Percentiles rank a stretch among this genome's conserved stretches.
Conservation (phyloP, 2,113 vertebrate genomes). For the Ageneiosus marmoratus region DNA sequence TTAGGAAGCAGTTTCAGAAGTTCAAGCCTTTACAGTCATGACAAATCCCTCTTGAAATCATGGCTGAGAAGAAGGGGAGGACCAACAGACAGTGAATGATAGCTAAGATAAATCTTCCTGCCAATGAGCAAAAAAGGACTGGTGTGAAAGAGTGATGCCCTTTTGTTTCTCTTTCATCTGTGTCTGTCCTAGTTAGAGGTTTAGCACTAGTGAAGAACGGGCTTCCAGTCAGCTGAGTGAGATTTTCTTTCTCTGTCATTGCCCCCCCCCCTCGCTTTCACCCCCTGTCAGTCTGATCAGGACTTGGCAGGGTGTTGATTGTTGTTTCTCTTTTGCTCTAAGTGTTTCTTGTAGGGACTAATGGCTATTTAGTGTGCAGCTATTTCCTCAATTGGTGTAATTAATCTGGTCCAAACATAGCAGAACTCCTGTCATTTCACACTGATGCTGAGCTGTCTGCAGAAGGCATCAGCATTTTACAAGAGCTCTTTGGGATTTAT, state of each 20-base stretch:
- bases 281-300: slow-evolving; percentile 27
- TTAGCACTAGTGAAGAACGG: slow-evolving; percentile 18
- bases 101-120: slow-evolving; percentile 50
- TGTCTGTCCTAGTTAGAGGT: slow-evolving; percentile 34
- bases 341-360: slow-evolving; percentile 53
- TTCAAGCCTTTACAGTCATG: slow-evolving; percentile 46
- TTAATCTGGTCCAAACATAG: slow-evolving; percentile 58
- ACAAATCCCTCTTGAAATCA: slow-evolving; percentile 48
- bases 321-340: slow-evolving; percentile 54
- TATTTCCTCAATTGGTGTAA: slow-evolving; percentile 57
- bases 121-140: slow-evolving; percentile 34
- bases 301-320: slow-evolving; percentile 47
- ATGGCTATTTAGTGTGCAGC: slow-evolving; percentile 49
- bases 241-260: slow-evolving; percentile 27
- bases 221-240: slow-evolving; percentile 16
- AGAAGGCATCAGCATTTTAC: slow-evolving; percentile 34
- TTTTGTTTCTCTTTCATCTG: slow-evolving; percentile 37
- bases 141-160: slow-evolving; percentile 49
- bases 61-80: slow-evolving; percentile 39
- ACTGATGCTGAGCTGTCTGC: slow-evolving; percentile 32
- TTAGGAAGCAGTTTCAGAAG: slow-evolving; percentile 27
- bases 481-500: slow-evolving; percentile 39
- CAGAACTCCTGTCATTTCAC: slow-evolving; percentile 53
- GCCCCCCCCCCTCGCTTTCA: neutral
- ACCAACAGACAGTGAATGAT: slow-evolving; percentile 50